Percentiles rank a stretch among this genome's conserved stretches.
Evolutionary conservation across 2,113 vertebrate genomes (phyloP).

Genomic region (Lepus americanus): DNA sequence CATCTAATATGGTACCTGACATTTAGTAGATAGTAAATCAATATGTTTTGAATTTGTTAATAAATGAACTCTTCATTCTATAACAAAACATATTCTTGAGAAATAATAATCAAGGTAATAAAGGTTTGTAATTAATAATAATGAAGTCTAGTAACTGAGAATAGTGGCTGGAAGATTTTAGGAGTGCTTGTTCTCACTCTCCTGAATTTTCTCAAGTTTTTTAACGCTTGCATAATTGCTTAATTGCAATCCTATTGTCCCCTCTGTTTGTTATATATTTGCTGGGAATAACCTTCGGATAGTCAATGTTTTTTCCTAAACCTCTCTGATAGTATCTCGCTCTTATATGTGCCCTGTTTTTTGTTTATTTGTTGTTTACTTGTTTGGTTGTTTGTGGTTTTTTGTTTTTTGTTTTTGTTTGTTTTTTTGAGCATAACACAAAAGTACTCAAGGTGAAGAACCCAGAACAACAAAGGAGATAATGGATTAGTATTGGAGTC

Average conservation of each 20-base stretch:
- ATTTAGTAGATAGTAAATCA: slow-evolving; percentile 61
- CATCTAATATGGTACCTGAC: slow-evolving; percentile 13
- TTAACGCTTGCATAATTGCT: neutral
- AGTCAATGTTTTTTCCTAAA: neutral
- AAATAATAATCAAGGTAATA: neutral
- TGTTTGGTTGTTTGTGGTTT: too few species aligned
- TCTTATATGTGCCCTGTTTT: neutral
- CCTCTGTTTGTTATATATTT: neutral
- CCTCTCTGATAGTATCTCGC: neutral
- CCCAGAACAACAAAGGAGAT: neutral
- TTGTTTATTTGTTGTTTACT: neutral
- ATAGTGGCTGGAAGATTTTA: neutral
- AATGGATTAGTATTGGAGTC: neutral
- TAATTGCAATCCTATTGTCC: neutral
- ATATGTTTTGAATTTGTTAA: slow-evolving; percentile 35
- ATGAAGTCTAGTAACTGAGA: neutral
- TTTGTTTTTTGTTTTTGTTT: too few species aligned
- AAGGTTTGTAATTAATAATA: neutral
- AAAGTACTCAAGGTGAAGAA: neutral
- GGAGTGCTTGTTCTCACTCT: neutral
- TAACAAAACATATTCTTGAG: slow-evolving; percentile 5
- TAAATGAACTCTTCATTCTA: slow-evolving; percentile 25
- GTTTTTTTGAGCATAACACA: too few species aligned
- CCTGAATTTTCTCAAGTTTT: neutral
- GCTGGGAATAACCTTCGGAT: neutral